Evolutionary conservation across 2,113 vertebrate genomes (phyloP), one percentile per base, ranked within the genome.

Genomic region (Arothron firmamentum): DNA sequence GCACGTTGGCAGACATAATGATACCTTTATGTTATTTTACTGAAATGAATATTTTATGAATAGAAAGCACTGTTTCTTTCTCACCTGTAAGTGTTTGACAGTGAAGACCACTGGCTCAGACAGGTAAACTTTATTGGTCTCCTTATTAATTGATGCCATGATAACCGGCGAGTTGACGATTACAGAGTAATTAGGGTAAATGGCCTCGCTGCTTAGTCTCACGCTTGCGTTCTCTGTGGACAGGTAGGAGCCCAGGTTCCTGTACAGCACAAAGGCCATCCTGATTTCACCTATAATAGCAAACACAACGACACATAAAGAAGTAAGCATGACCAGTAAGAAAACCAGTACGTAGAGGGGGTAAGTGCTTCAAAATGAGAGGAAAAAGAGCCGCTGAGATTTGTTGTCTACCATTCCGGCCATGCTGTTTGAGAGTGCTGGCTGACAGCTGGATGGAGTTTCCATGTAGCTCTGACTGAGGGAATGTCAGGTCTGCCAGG

Each of bases 141-240:
- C 97, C 85, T 97, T 99, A 88, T 98, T 98, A 87, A 99, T 97
- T 82, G 97, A 94, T 45, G 95, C 94, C 0, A 93, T 96, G 83
- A 99, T 96, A 67, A 99, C 93, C 2, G 95, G 96, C 2, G 97
- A 99, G 85, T 98, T 98, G 86, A 99, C 97, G 9, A 98, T 98
- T 62, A 99, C 93, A 0, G 97, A 97, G 84, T 98, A 95, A 87
- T 99, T 99, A 56, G 95, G 94, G 0, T 95, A 95, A 85, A 96
- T 90, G 0, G 94, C 91, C 72, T 98, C 96, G 49, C 91, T 92
- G 73, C 94, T 92, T 81, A 98, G 77, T 68, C 93, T 92, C 78
- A 99, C 92, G 77, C 93, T 98, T 59, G 97, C 95, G 0, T 99
- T 99, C 87, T 99, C 97, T 15, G 97, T 99, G 69, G 95, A 96